Conservation (phyloP, 2,797 vertebrate genomes). For the Alauda arvensis region DNA sequence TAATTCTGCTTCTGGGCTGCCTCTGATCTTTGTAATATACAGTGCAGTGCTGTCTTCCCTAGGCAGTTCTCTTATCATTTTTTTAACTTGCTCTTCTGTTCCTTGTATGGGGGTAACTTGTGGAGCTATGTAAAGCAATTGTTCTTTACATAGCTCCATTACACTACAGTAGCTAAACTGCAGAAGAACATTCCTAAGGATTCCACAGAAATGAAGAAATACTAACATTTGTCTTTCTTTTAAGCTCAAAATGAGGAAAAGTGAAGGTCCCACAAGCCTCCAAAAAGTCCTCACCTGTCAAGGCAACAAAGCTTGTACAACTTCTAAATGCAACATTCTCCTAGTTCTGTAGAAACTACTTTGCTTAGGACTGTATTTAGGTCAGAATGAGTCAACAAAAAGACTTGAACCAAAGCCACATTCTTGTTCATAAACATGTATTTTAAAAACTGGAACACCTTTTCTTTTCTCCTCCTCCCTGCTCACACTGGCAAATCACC, state of each 20-base stretch:
- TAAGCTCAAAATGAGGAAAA: neutral
- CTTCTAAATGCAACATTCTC: neutral
- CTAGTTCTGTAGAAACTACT: neutral
- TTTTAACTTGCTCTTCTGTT: conserved; percentile 49
- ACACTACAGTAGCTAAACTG: neutral
- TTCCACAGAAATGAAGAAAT: neutral
- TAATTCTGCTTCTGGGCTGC: conserved; percentile 69
- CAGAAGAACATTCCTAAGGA: neutral
- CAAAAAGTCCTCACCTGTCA: neutral
- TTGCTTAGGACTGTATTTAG: neutral
- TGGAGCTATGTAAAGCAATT: neutral
- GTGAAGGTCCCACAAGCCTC: neutral
- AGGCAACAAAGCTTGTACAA: neutral
- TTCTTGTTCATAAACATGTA: neutral
- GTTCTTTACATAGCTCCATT: no score
- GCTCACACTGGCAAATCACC: neutral
- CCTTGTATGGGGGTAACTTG: neutral
- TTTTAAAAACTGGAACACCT: neutral
- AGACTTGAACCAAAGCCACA: neutral
- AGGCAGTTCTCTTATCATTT: conserved; percentile 62
- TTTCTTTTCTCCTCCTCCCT: neutral
- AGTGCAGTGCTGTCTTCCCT: conserved; percentile 58
- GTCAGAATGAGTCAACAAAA: neutral
- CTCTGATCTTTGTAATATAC: conserved; percentile 68
- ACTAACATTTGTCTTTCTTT: neutral